phyloP scores from a whole-genome alignment of 1,140 invertebrate species.

The Melanaphis sacchari region DNA sequence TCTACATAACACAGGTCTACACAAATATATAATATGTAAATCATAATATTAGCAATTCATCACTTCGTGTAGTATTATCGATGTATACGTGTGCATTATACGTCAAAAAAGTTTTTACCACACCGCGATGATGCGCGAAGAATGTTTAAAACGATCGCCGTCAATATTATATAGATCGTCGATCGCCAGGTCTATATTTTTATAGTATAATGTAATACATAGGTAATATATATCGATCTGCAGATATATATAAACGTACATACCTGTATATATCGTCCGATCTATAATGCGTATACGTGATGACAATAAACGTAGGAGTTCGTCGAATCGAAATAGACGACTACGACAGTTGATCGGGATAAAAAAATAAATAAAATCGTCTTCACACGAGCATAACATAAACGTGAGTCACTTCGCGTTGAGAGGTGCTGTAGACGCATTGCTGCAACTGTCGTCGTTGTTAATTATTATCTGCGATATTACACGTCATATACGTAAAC shows the following conservation, averaged over 20 bases:
- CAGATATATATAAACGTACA: not conserved
- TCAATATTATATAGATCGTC: too few relatives aligned
- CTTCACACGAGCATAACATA: not conserved
- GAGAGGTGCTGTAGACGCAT: not conserved
- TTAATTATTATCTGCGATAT: not conserved
- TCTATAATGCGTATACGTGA: not conserved
- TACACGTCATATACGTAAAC: not conserved
- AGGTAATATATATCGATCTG: not conserved
- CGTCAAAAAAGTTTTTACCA: too few relatives aligned
- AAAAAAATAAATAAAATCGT: slow-evolving; percentile 16
- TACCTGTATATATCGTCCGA: not conserved
- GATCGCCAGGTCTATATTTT: too few relatives aligned
- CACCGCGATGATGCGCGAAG: too few relatives aligned
- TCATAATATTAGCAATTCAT: too few relatives aligned
- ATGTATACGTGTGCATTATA: too few relatives aligned
- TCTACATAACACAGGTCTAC: too few relatives aligned
- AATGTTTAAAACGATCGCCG: too few relatives aligned
- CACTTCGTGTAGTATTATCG: too few relatives aligned
- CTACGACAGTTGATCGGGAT: not conserved
- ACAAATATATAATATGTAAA: too few relatives aligned
- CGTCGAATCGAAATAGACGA: not conserved
- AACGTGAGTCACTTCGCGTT: not conserved
- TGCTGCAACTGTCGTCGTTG: not conserved
- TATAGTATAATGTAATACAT: too few relatives aligned
- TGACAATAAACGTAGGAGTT: not conserved